A percentile compares a stretch with the other conserved stretches of the same genome.
phyloP scores from a whole-genome alignment of 2,113 vertebrate species.

The Colius striatus region DNA sequence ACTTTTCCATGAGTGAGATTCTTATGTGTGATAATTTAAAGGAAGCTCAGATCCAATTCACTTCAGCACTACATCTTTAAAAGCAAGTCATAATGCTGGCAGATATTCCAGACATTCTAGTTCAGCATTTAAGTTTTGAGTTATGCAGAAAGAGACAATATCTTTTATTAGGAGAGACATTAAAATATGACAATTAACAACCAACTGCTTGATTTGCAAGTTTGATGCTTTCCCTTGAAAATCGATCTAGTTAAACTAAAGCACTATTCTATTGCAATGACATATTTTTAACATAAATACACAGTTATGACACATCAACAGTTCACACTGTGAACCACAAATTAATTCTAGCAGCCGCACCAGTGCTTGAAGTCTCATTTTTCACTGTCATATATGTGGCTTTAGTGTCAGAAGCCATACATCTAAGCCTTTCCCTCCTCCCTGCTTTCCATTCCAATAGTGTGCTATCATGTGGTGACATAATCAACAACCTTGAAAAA shows the following conservation, averaged over 20 bases:
- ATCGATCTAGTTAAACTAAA: constrained; percentile 22
- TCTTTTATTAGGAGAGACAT: background rate
- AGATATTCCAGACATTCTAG: background rate
- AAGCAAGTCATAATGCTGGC: background rate
- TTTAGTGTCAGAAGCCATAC: constrained; percentile 50
- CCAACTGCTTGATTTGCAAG: constrained; percentile 37
- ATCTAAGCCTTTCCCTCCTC: background rate
- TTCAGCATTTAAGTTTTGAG: constrained; percentile 17
- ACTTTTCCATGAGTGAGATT: background rate
- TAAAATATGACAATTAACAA: constrained; percentile 48
- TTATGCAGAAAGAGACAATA: background rate
- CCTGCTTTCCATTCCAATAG: background rate
- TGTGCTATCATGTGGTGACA: constrained; percentile 5
- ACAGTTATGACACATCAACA: background rate
- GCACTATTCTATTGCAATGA: background rate
- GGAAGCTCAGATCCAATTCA: background rate
- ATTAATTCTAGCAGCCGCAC: constrained; percentile 55
- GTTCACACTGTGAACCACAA: constrained; percentile 27
- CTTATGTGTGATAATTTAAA: background rate
- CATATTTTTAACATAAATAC: constrained; percentile 15
- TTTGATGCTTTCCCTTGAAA: background rate
- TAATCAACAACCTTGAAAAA: constrained; percentile 44
- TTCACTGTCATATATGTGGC: constrained; percentile 31
- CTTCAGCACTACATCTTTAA: background rate
- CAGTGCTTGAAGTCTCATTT: constrained; percentile 48